Evolutionary conservation across 2,797 vertebrate genomes (phyloP), one percentile per base, ranked within the genome.

Genomic region (Amblyopsis hoosieri): DNA sequence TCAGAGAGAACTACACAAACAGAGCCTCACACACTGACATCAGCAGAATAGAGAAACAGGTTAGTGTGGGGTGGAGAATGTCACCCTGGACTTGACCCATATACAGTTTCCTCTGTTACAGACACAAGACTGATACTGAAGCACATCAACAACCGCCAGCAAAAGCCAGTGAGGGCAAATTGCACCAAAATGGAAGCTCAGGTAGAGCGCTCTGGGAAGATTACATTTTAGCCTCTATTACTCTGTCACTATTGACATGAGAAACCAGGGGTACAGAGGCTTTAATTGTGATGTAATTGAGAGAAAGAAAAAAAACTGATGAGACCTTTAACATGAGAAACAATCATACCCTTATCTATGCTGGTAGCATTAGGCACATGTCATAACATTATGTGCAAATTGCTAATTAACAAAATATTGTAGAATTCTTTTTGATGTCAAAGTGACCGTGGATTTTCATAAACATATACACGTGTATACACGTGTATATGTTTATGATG

Each of bases 111-210:
- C 76, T 71, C 67, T n/a, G 50, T 62, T 62, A 69, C 81, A 84
- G 78, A 83, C 75, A 65, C 64, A 65, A 73, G 72, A 51, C 66
- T 63, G 69, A 66, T 76, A 68, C 76, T 67, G 79, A 74, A 82
- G 83, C 70, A 60, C 69, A 58, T 23, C 23, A 23, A 23, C 57
- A 12, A 53, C 69, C 61, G 64, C 73, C 76, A 82, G 81, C 84
- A 78, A 73, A 75, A 82, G 67, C 65, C 77, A 71, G 69, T 60
- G 71, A 76, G 73, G 74, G 67, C 74, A 71, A 72, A 68, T 54
- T 15, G 62, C 23, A 61, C 80, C 85, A 82, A 71, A 23, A 71
- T 73, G 63, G 74, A 72, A 62, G 74, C 70, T 85, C 75, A 81
- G 68, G 81, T 81, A 54, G 63, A 77, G 70, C 47, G 46, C 72